These are phyloP conservation scores for Aselliscus stoliczkanus DNA, from an alignment of 2,797 vertebrate genomes.

Conservation along the genomic window DNA sequence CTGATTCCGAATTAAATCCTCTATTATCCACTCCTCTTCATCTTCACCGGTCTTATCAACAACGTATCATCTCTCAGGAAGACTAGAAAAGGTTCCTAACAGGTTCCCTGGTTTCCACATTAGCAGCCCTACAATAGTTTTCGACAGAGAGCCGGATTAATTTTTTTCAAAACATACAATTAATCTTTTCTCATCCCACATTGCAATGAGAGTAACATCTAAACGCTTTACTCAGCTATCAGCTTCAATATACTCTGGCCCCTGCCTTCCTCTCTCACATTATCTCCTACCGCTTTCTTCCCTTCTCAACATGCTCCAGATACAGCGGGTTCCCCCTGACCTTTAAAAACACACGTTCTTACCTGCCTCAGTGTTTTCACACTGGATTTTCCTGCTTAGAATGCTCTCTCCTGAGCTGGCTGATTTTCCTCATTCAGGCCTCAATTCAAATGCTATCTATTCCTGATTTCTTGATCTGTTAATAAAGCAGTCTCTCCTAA, in stretches of 20 bases:
- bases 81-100: background rate
- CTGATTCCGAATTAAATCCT: background rate
- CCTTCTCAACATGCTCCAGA: background rate
- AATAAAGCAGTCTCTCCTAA: background rate
- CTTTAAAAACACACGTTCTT: background rate
- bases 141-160: background rate
- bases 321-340: background rate
- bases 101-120: background rate
- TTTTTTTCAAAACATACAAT: background rate
- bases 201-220: background rate
- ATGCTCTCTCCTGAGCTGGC: background rate
- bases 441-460: background rate
- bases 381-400: background rate
- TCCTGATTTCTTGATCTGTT: background rate
- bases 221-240: background rate
- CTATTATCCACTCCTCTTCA: background rate
- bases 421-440: background rate
- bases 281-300: background rate
- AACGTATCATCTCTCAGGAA: background rate
- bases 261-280: background rate
- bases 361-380: background rate
- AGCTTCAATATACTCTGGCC: background rate
- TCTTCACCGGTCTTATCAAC: background rate
- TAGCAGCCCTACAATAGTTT: background rate
- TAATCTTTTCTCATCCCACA: background rate